Percentiles rank a stretch among this genome's conserved stretches.
Evolutionary conservation across 2,797 vertebrate species (phyloP).

Genomic region (Parauchenoglanis punctatus): DNA sequence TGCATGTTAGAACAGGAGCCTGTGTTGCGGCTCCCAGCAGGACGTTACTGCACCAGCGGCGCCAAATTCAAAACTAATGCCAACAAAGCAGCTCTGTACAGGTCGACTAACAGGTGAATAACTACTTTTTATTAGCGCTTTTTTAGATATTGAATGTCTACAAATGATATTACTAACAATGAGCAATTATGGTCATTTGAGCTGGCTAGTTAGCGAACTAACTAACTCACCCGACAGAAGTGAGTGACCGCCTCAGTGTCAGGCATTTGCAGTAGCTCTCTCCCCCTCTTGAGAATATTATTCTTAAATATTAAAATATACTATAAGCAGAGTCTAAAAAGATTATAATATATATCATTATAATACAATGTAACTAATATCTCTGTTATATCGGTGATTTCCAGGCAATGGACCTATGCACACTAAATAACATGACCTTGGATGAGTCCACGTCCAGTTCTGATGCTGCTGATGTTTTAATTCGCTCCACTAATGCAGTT

Average conservation of each 20-base stretch:
- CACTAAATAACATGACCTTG: slow-evolving; percentile 25
- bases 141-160: neutral
- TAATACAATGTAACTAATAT: neutral
- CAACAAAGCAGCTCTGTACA: neutral
- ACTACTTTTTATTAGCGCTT: neutral
- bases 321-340: neutral
- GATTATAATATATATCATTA: neutral
- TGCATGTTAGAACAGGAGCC: neutral
- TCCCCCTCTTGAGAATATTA: neutral
- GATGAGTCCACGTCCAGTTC: slow-evolving; percentile 63
- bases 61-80: slow-evolving; percentile 67
- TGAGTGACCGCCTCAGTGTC: neutral
- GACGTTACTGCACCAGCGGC: slow-evolving; percentile 47
- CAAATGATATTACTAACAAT: neutral
- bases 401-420: neutral
- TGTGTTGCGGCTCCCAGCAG: neutral
- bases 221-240: neutral
- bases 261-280: neutral
- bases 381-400: neutral
- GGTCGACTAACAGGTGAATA: neutral
- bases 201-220: neutral
- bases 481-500: slow-evolving; percentile 64
- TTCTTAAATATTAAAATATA: neutral
- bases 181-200: neutral
- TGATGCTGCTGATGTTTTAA: slow-evolving; percentile 69